Evolutionary conservation across 2,888 invertebrate genomes (phyloP).

Genomic region (Myopa tessellatipennis): DNA sequence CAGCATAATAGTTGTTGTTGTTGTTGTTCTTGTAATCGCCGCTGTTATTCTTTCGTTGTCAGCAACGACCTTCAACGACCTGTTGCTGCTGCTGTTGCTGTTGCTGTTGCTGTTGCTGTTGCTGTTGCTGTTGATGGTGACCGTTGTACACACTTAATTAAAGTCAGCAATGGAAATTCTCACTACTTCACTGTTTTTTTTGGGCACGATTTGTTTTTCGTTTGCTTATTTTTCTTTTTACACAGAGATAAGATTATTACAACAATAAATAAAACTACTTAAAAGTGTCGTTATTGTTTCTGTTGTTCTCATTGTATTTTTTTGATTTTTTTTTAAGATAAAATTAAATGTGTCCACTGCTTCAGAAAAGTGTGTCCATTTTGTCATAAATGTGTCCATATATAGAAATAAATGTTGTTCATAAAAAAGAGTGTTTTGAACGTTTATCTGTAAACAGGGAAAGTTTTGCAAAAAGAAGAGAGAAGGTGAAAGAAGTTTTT

Average conservation of each 20-base stretch:
- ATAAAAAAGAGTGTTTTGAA: too few relatives aligned
- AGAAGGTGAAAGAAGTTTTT: too few relatives aligned
- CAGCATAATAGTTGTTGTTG: constrained; percentile 48
- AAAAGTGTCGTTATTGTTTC: neutral
- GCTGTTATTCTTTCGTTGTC: constrained; percentile 41
- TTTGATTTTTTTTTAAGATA: too few relatives aligned
- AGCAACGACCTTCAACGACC: constrained; percentile 31
- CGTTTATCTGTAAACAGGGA: too few relatives aligned
- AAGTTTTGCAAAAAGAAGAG: too few relatives aligned
- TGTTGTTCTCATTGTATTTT: neutral
- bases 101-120: constrained; percentile 45
- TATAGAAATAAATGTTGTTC: too few relatives aligned
- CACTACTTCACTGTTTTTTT: constrained; percentile 52
- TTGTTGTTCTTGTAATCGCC: constrained; percentile 8
- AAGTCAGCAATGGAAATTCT: constrained; percentile 56
- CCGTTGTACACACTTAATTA: constrained; percentile 40
- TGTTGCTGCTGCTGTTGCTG: constrained; percentile 38
- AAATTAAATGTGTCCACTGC: too few relatives aligned
- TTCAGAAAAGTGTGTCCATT: too few relatives aligned
- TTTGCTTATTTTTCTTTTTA: neutral
- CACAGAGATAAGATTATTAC: neutral
- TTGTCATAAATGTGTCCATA: neutral
- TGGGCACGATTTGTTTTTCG: neutral
- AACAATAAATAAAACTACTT: neutral
- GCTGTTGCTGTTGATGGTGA: constrained; percentile 27